Evolutionary conservation across 2,797 vertebrate genomes (phyloP), one percentile per base, ranked within the genome.

Genomic region (Tachyglossus aculeatus): DNA sequence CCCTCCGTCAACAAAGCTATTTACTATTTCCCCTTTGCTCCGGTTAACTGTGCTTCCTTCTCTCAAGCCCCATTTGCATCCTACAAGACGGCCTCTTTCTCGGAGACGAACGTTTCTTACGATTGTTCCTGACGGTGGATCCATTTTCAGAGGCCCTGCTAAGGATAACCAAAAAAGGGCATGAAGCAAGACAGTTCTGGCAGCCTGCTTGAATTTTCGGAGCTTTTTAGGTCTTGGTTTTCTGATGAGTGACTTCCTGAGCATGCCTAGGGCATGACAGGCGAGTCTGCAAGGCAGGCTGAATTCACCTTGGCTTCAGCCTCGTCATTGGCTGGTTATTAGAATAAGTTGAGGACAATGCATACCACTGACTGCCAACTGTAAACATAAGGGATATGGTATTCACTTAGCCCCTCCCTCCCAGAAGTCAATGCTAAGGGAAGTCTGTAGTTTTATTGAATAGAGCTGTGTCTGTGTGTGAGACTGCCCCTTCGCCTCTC

Each of bases 81-180:
- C 81, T 77, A 68, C 85, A 82, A 87, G 89, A 90, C 88, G 90
- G 86, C 76, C 87, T 86, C 89, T 67, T 84, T 87, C 89, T 82
- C 86, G 62, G 91, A 95, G 92, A 96, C 94, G 90, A 95, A 94
- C 93, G 91, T 94, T 94, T 95, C 93, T 89, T 93, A 89, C 93
- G 94, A 97, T 95, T 89, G 88, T 83, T 94, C 86, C 84, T 94
- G 95, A 96, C 95, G 94, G 91, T 93, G 93, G 91, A 93, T 95
- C 94, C 94, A 93, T 94, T 95, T 92, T 87, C 92, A 91, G 93
- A 92, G 95, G 94, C 91, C 94, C 91, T 81, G 89, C 81, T 74
- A 94, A 94, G 94, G 93, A 95, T 93, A 93, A 95, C 95, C 94
- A 94, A 93, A 95, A 95, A 95, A 94, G 94, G 93, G 83, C 91